Evolutionary conservation across 2,113 vertebrate genomes (phyloP).

Genomic region (Amblyopsis rosae): DNA sequence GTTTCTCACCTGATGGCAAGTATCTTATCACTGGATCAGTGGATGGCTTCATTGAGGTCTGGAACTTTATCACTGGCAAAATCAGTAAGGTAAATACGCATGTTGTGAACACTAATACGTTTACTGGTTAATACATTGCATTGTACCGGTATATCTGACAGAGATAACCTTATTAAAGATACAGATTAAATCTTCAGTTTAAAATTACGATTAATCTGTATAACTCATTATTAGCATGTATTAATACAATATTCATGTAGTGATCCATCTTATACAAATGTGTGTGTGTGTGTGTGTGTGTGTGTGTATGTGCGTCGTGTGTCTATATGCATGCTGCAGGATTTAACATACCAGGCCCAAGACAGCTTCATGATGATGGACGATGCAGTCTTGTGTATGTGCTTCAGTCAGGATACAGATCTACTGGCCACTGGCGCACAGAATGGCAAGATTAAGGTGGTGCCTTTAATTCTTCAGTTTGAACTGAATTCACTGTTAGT

Average conservation of each 20-base stretch:
- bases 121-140: too few relatives aligned
- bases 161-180: too few relatives aligned
- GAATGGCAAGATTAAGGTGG: slow-evolving; percentile 95
- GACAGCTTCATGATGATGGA: slow-evolving; percentile 99
- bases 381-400: slow-evolving; percentile 94
- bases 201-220: too few relatives aligned
- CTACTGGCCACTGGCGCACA: slow-evolving; percentile 94
- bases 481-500: background rate
- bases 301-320: background rate
- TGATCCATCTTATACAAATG: background rate
- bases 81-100: slow-evolving; percentile 85
- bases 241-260: too few relatives aligned
- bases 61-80: slow-evolving; percentile 96
- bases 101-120: background rate
- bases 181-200: too few relatives aligned
- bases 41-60: slow-evolving; percentile 97
- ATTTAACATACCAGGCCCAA: slow-evolving; percentile 96
- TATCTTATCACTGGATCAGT: slow-evolving; percentile 96
- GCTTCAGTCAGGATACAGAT: slow-evolving; percentile 93
- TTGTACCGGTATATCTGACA: too few relatives aligned
- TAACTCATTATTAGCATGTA: too few relatives aligned
- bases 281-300: background rate
- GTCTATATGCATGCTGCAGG: slow-evolving; percentile 71
- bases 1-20: slow-evolving; percentile 97
- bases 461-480: background rate